Evolutionary conservation across 2,888 invertebrate species (phyloP).

Genomic region (Cataglyphis rosenhaueri): DNA sequence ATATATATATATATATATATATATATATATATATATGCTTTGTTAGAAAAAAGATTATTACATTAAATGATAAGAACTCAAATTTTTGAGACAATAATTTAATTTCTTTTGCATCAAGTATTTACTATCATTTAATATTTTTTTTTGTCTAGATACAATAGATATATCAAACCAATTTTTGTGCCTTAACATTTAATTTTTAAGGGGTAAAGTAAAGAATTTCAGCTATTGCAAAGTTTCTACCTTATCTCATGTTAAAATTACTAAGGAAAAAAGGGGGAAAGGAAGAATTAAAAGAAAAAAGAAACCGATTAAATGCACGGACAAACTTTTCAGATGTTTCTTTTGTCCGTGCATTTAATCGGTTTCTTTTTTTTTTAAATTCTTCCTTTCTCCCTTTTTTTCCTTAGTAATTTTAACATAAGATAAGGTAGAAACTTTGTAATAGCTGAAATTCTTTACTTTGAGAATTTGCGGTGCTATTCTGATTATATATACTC

Average conservation of each 20-base stretch:
- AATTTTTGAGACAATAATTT: neutral
- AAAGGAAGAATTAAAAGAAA: neutral
- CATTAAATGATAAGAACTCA: too few species aligned
- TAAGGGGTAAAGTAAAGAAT: neutral
- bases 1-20: too few species aligned
- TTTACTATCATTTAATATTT: neutral
- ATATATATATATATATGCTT: too few species aligned
- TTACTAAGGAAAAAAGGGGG: neutral
- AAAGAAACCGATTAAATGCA: neutral
- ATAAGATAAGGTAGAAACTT: conserved; percentile 56
- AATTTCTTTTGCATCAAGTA: neutral
- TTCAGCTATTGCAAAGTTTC: neutral
- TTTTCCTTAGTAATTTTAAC: neutral
- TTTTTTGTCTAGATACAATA: neutral
- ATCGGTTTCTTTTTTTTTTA: neutral
- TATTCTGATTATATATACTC: neutral
- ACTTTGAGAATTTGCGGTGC: neutral
- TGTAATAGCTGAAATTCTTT: neutral
- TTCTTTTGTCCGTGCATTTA: neutral
- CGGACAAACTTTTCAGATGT: too few species aligned
- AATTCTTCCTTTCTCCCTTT: neutral
- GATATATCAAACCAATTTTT: neutral
- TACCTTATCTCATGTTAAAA: conserved; percentile 53
- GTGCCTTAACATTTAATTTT: neutral
- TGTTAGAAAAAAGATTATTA: too few species aligned